Percentiles rank a stretch among this genome's conserved stretches.
Evolutionary conservation across 2,113 vertebrate genomes (phyloP).

Genomic region (Glaucomys volans): DNA sequence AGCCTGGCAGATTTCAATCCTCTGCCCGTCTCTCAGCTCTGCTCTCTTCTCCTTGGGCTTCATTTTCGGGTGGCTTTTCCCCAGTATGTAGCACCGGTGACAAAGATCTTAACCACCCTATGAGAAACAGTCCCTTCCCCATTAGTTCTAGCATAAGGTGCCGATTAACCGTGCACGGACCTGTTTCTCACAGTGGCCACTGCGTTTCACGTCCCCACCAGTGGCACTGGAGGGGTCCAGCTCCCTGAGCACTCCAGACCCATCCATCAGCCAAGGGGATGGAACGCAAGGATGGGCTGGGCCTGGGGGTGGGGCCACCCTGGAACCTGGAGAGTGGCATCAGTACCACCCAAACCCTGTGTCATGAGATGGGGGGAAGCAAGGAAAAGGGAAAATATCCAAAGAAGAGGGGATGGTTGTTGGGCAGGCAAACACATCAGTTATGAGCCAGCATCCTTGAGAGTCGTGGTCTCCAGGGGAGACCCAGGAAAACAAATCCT

Average conservation of each 20-base stretch:
- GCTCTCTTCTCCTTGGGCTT: not conserved
- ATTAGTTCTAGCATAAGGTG: not conserved
- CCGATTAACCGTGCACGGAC: not conserved
- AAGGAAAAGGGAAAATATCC: not conserved
- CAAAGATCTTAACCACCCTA: not conserved
- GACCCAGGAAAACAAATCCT: not conserved
- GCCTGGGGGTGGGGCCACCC: not conserved
- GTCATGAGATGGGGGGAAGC: not conserved
- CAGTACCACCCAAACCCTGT: fast-evolving
- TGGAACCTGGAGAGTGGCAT: not conserved
- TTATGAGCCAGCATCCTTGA: too few species aligned
- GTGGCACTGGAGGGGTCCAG: too few species aligned
- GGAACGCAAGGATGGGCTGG: not conserved
- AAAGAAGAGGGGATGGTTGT: not conserved
- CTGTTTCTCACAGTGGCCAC: not conserved
- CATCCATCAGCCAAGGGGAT: not conserved
- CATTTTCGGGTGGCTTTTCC: not conserved
- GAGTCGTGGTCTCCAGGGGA: not conserved
- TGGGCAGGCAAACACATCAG: not conserved
- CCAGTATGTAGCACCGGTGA: not conserved
- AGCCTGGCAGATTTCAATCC: not conserved
- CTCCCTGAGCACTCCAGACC: not conserved
- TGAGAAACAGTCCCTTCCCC: not conserved
- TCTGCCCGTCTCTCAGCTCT: not conserved
- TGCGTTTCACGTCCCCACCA: too few species aligned